Conservation (phyloP, 2,888 invertebrate species). For the Tetramorium bicarinatum region DNA sequence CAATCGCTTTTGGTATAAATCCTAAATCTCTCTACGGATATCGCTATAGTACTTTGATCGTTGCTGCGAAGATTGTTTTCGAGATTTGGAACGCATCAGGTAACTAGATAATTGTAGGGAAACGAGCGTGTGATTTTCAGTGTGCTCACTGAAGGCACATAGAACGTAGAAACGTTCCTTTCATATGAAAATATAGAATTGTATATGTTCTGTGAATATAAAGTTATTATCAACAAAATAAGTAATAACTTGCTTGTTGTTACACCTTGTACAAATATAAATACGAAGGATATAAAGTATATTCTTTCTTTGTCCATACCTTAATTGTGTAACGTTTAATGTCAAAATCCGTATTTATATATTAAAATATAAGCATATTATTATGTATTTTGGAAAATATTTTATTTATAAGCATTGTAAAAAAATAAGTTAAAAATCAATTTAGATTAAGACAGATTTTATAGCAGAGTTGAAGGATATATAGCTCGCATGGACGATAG, state of each 20-base stretch:
- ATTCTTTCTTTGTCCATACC: background rate
- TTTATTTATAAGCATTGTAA: background rate
- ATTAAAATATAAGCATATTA: slow-evolving; percentile 6
- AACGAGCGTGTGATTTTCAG: slow-evolving; percentile 15
- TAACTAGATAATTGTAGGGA: slow-evolving; percentile 30
- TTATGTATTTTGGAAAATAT: background rate
- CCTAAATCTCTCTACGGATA: background rate
- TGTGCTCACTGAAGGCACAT: background rate
- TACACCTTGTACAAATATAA: slow-evolving; percentile 45
- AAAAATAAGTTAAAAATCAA: background rate
- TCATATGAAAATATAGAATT: slow-evolving; percentile 32
- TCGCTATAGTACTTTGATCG: slow-evolving; percentile 31
- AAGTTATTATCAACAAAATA: slow-evolving; percentile 26
- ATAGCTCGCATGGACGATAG: background rate
- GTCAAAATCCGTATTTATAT: background rate
- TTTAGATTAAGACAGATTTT: slow-evolving; percentile 16
- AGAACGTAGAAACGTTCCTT: slow-evolving; percentile 21
- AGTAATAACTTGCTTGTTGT: slow-evolving; percentile 36
- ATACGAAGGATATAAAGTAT: slow-evolving; percentile 15
- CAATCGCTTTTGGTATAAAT: slow-evolving; percentile 56
- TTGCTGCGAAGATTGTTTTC: slow-evolving; percentile 9
- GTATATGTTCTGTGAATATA: slow-evolving; percentile 46
- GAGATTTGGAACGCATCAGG: background rate
- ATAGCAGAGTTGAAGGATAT: background rate
- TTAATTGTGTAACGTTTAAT: slow-evolving; percentile 22